Conservation (phyloP, 2,888 invertebrate genomes). For the Oligia latruncula region DNA sequence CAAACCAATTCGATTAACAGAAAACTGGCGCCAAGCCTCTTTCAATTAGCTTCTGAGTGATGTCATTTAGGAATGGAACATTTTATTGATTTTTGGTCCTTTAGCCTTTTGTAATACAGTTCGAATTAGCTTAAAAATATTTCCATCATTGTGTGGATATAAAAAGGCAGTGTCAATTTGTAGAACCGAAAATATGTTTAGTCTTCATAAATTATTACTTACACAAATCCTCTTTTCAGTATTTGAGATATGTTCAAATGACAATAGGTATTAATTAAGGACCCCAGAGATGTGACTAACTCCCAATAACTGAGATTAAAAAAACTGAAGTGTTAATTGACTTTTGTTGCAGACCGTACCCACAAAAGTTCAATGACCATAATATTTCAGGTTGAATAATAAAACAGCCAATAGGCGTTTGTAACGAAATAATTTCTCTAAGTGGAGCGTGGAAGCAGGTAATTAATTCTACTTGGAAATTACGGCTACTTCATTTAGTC, state of each 20-base stretch:
- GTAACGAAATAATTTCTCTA: conserved; percentile 25
- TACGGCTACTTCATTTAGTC: conserved; percentile 11
- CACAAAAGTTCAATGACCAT: background rate
- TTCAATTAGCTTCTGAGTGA: conserved; percentile 44
- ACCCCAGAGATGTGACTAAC: no score
- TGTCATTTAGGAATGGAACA: conserved; percentile 19
- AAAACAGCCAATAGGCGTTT: background rate
- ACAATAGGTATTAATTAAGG: background rate
- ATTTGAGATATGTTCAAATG: background rate
- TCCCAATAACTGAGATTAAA: no score
- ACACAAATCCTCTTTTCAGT: no score
- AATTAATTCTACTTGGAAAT: conserved; percentile 24
- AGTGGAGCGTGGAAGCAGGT: conserved; percentile 31
- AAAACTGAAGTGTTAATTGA: no score
- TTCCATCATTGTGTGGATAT: background rate
- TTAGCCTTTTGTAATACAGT: background rate
- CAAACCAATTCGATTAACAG: conserved; percentile 40
- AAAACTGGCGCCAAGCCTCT: conserved; percentile 49
- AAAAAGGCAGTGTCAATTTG: background rate
- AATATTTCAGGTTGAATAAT: background rate
- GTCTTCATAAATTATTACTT: no score
- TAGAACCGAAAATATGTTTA: background rate
- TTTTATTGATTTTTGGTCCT: conserved; percentile 17
- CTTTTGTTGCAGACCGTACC: no score
- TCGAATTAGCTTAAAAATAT: conserved; percentile 1